Base-by-base conservation (phyloP, 64 coral and sea anemone species). In the Montipora capricornis region DNA sequence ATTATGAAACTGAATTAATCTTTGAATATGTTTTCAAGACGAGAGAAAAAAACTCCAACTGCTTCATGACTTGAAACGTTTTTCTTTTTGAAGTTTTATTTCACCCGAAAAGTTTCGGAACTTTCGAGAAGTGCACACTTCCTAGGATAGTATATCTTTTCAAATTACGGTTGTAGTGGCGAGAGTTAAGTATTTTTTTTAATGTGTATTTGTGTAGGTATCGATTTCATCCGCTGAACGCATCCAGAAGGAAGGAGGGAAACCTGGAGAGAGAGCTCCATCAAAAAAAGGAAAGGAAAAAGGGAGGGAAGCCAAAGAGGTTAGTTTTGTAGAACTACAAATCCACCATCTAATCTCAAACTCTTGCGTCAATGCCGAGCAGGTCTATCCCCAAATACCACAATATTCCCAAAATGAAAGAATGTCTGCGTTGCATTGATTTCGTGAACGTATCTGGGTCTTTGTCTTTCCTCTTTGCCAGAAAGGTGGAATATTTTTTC, bases 231-330 rank as follows among this genome's bases (percentile, higher is more conserved):
- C 86, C 17, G 92, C 95, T 89, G 96, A 98, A 68, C 94, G 94
- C 47, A 94, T 95, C 49, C 75, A 90, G 8, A 90, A 90, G 57
- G 96, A 98, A 20, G 96, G 96, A 6, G 96, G 88, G 4, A 98
- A 98, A 62, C 96, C 96, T 46, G 96, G 96, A 46, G 96, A 98
- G 58, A 78, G 89, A 44, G 84, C 87, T 14, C 83, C 84, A 79
- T 95, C 93, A 17, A 98, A 98, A 73, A 83, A 89, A 46, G 44
- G 83, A 14, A 98, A 98, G 81, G 96, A 98, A 13, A 98, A 98
- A 75, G 88, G 93, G n/a, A 95, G 88, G 84, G 94, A 95, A 73
- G 49, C 15, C 47, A 95, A 92, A 77, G 95, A 97, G 92, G 92
- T 97, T 37, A 37, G 29, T 37, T 37, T 37, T 37, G 29, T 37